A percentile compares a stretch with the other conserved stretches of the same genome.
These are phyloP conservation scores for Agrochola lychnidis DNA, from an alignment of 2,888 invertebrate genomes.

Conservation along the genomic window DNA sequence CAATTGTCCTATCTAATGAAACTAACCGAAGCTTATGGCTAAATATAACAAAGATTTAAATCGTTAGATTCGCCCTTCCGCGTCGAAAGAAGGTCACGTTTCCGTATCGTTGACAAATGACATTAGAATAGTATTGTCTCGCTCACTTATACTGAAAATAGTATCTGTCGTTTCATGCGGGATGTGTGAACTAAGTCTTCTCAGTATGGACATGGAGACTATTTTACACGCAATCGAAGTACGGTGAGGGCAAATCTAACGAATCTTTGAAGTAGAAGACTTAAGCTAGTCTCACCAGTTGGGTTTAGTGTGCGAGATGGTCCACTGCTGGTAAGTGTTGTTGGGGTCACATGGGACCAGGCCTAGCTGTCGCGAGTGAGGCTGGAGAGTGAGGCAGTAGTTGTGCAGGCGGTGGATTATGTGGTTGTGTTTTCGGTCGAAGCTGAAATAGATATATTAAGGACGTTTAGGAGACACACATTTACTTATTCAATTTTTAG, in stretches of 20 bases:
- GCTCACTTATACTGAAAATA: constrained; percentile 7
- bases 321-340: constrained; percentile 97
- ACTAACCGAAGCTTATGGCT: constrained; percentile 41
- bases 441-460: constrained; percentile 80
- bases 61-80: neutral
- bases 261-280: constrained; percentile 11
- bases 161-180: neutral
- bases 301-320: constrained; percentile 89
- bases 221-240: neutral
- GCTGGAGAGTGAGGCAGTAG: constrained; percentile 96
- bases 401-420: constrained; percentile 94
- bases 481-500: too few species aligned
- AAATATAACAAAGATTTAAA: constrained; percentile 13
- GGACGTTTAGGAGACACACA: neutral
- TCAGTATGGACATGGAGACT: neutral
- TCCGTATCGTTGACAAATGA: neutral
- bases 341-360: constrained; percentile 96
- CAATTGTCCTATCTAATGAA: constrained; percentile 7
- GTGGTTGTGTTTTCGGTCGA: constrained; percentile 94
- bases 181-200: neutral
- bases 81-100: neutral
- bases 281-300: constrained; percentile 78
- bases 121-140: neutral
- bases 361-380: constrained; percentile 94
- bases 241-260: neutral